Percentiles rank a stretch among this genome's conserved stretches.
Evolutionary conservation across 2,888 invertebrate genomes (phyloP).

Genomic region (Cheilosia vulpina): DNA sequence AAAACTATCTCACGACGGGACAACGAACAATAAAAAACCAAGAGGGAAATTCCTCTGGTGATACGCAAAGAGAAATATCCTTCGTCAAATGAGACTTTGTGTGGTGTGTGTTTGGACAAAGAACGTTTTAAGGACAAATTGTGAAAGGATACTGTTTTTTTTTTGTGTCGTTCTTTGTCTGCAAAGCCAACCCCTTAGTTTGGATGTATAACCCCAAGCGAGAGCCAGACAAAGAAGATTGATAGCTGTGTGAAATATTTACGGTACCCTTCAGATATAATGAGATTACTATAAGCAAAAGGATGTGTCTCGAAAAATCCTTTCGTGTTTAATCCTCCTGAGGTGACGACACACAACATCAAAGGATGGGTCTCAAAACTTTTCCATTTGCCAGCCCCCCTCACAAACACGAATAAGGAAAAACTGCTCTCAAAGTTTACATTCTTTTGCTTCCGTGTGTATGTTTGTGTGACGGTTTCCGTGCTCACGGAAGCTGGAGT

Average conservation of each 20-base stretch:
- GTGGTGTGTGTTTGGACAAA: slow-evolving; percentile 39
- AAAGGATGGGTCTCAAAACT: slow-evolving; percentile 23
- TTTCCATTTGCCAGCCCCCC: not conserved
- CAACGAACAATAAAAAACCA: not conserved
- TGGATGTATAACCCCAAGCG: slow-evolving; percentile 8
- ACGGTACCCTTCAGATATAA: slow-evolving; percentile 55
- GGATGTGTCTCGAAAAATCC: slow-evolving; percentile 36
- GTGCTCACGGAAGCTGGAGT: not conserved
- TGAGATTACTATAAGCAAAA: slow-evolving; percentile 61
- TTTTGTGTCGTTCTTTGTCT: not conserved
- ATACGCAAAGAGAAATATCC: slow-evolving; percentile 66
- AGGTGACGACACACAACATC: slow-evolving; percentile 32
- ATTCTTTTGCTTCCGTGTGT: slow-evolving; percentile 29
- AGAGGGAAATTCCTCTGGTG: slow-evolving; percentile 48
- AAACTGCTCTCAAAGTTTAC: slow-evolving; percentile 41
- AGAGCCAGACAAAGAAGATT: slow-evolving; percentile 53
- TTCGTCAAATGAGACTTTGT: slow-evolving; percentile 47
- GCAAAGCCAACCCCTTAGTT: slow-evolving; percentile 27
- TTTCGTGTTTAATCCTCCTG: slow-evolving; percentile 47
- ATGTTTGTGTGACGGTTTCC: not conserved
- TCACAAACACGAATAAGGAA: not conserved
- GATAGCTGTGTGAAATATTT: slow-evolving; percentile 67
- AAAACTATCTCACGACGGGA: slow-evolving; percentile 50
- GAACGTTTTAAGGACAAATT: slow-evolving; percentile 69
- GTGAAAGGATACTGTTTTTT: slow-evolving; percentile 31